A percentile compares a stretch with the other conserved stretches of the same genome.
phyloP scores from a whole-genome alignment of 2,888 invertebrate species.

The Acanthosoma haemorrhoidale region DNA sequence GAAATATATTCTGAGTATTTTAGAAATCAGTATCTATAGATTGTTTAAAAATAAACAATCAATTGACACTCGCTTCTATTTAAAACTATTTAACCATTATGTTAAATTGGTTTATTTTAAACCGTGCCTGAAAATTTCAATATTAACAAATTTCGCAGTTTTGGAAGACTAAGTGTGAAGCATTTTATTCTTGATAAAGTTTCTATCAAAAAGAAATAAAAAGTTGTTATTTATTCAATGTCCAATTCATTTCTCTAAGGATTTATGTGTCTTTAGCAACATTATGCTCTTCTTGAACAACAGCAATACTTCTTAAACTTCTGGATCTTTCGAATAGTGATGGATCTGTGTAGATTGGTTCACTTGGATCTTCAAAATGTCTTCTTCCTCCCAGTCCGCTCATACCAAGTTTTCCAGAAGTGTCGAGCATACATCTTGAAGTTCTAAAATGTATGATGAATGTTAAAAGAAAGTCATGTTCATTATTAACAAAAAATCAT shows the following conservation, averaged over 20 bases:
- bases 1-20: background rate
- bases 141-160: background rate
- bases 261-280: constrained; percentile 37
- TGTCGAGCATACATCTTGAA: constrained; percentile 36
- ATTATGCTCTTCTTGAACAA: constrained; percentile 40
- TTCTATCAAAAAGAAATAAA: background rate
- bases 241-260: background rate
- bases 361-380: constrained; percentile 74
- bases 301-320: constrained; percentile 53
- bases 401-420: constrained; percentile 23
- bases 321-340: constrained; percentile 81
- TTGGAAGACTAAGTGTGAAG: background rate
- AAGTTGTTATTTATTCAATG: background rate
- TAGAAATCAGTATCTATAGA: constrained; percentile 32
- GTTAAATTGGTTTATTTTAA: background rate
- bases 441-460: constrained; percentile 33
- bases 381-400: constrained; percentile 17
- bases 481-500: too few species aligned
- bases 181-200: background rate
- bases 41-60: constrained; percentile 31
- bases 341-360: constrained; percentile 89
- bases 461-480: too few species aligned
- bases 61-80: constrained; percentile 31
- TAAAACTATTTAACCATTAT: background rate
- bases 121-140: too few species aligned